phyloP scores from a whole-genome alignment of 2,113 vertebrate species.

The Tautogolabrus adspersus region DNA sequence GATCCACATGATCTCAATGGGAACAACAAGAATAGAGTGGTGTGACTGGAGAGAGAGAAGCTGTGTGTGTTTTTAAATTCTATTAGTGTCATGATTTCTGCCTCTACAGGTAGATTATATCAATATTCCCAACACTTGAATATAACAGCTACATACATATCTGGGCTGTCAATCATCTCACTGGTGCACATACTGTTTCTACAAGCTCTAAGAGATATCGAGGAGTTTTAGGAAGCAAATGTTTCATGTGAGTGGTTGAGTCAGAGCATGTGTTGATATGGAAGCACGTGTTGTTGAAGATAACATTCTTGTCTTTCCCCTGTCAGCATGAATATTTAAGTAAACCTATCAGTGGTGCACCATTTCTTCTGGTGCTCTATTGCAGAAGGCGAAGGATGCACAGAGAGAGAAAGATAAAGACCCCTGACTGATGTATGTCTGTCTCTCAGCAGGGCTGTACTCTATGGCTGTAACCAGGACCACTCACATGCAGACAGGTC shows the following conservation, averaged over 20 bases:
- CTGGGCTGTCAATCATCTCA: slow-evolving; percentile 37
- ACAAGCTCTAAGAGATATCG: slow-evolving; percentile 25
- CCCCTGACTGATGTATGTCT: slow-evolving; percentile 65
- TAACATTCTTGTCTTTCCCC: slow-evolving; percentile 78
- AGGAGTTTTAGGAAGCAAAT: slow-evolving; percentile 46
- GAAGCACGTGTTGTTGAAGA: slow-evolving; percentile 66
- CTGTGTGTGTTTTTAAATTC: slow-evolving; percentile 18
- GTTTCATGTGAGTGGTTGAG: slow-evolving; percentile 63
- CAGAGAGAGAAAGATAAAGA: slow-evolving; percentile 38
- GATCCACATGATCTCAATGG: slow-evolving; percentile 10
- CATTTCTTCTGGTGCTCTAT: slow-evolving; percentile 50
- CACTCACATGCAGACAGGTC: slow-evolving; percentile 48
- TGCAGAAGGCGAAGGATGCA: slow-evolving; percentile 9
- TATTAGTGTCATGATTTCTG: slow-evolving; percentile 31
- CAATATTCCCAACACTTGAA: slow-evolving; percentile 8
- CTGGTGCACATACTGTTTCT: slow-evolving; percentile 50
- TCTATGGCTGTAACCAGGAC: slow-evolving; percentile 50
- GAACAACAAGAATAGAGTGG: slow-evolving; percentile 10
- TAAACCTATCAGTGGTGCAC: slow-evolving; percentile 70
- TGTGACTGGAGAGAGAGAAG: too few relatives aligned
- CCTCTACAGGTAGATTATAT: slow-evolving; percentile 10
- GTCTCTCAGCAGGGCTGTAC: slow-evolving; percentile 57
- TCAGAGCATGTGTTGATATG: slow-evolving; percentile 63
- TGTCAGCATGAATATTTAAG: slow-evolving; percentile 84
- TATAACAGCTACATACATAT: slow-evolving; percentile 43